Base-by-base conservation (phyloP, 2,888 invertebrate genomes). In the Bombylius discolor region DNA sequence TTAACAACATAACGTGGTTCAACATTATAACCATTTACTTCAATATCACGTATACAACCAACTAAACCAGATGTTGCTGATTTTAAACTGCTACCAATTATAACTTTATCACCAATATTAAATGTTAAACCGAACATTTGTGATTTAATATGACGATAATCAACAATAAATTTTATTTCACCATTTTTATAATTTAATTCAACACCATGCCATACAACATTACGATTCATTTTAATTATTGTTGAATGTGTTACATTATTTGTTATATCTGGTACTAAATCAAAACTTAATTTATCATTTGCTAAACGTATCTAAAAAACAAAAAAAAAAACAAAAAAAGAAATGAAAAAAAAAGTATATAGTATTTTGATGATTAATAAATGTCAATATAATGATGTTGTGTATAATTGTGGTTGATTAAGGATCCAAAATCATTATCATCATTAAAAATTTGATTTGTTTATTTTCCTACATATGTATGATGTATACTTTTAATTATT, bases 31-130 rank as follows among this genome's bases (percentile, higher is more conserved):
- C 85, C 85, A 68, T 95, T 93, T 58, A 95, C 87, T 69, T 83
- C 81, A 58, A 95, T 85, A 66, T 92, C 89, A 61, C 91, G 81
- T 81, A 95, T 89, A 69, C 96, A 96, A 34, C 96, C 96, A 52
- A 93, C 89, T 54, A 95, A 77, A 5, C 94, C 92, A 68, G 80
- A 73, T 64, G 84, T 85, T 13, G 80, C 81, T 39, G 79, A 81
- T 70, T 85, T 83, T 23, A 86, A 78, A 49, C 90, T 89, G 66
- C 89, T 89, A 56, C 89, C 90, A 62, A 89, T 85, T 57, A 85
- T 83, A 59, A 87, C 81, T 69, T 81, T 82, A 67, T 85, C 81
- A 64, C 82, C 83, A 13, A 86, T 74, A 65, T 81, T 81, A 64
- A 86, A 84, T 62, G 81, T 80, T 67, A 84, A 70, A 46, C 81